A percentile compares a stretch with the other conserved stretches of the same genome.
Conservation (phyloP, 1,140 invertebrate species). For the Megathymus violae region DNA sequence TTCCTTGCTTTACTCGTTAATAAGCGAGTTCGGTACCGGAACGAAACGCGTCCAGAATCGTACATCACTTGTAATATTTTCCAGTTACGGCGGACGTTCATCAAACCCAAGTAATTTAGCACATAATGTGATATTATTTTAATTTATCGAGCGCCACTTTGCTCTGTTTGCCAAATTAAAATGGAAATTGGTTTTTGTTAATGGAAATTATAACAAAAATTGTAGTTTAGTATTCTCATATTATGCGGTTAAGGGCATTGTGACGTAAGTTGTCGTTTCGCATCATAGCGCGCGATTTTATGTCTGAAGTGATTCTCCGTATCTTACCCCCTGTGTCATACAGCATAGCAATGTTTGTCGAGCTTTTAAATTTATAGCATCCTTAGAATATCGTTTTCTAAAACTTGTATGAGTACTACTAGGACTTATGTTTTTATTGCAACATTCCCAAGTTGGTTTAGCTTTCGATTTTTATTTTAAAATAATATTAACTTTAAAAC, state of each 20-base stretch:
- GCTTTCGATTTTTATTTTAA: no score
- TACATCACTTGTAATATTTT: conserved; percentile 19
- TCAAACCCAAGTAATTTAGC: conserved; percentile 5
- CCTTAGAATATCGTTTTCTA: no score
- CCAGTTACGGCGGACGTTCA: conserved; percentile 9
- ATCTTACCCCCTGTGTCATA: conserved; percentile 15
- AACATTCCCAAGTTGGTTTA: no score
- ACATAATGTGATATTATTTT: conserved; percentile 10
- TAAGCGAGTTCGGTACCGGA: conserved; percentile 56
- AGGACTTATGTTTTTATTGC: no score
- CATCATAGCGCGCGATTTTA: conserved; percentile 39
- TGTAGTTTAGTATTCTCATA: conserved; percentile 33
- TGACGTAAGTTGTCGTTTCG: conserved; percentile 40
- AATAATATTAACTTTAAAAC: no score
- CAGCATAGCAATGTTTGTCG: no score
- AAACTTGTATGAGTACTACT: no score
- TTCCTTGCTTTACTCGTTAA: conserved; percentile 56
- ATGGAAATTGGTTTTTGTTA: background rate
- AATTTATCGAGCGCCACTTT: conserved; percentile 3
- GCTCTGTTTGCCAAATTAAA: background rate
- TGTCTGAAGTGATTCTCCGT: conserved; percentile 33
- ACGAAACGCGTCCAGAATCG: conserved; percentile 42
- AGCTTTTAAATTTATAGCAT: no score
- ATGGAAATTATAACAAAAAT: conserved; percentile 37
- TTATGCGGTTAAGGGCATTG: conserved; percentile 37